Evolutionary conservation across 2,113 vertebrate genomes (phyloP), one percentile per base, ranked within the genome.

Genomic region (Chamaea fasciata): DNA sequence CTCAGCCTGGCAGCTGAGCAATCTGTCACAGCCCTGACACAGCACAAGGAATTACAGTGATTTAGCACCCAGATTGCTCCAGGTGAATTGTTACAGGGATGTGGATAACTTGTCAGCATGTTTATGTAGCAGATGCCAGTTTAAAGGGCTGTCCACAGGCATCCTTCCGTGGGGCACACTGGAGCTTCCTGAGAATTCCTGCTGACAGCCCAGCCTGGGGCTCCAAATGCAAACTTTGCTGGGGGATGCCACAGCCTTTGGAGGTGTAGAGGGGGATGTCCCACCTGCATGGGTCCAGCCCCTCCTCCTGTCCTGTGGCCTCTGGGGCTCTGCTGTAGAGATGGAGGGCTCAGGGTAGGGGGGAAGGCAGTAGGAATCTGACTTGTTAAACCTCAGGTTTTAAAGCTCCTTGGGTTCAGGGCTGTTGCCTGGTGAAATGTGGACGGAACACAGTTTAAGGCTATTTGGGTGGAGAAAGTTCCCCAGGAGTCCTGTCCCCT

Each of bases 81-180:
- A 47, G 69, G 14, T 16, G 46, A 46, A 10, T 35, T 26, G 13
- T 11, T 59, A 0, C 0, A 9, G 2, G 5, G 3, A 10, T 35
- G 31, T 4, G 7, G 44, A 7, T 52, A 30, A n/a, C 57, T 15
- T 46, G 24, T 28, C 6, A 30, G 46, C 26, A 5, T 18, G 67
- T 67, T 76, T 15, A 4, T 12, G 12, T 0, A 28, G 35, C n/a
- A 78, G 78, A 6, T 37, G 15, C 56, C 46, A 35, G 27, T 75
- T 70, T 50, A 88, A 83, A 50, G 44, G 46, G 30, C 46, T 52
- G 22, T 49, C 49, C 89, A 16, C 5, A 2, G 28, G 53, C 17
- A 13, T 4, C 2, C 11, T n/a, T 31, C 13, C 0, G 0, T 19
- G 52, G 33, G 15, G 41, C 13, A 30, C 37, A 5, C 30, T 13